phyloP scores from a whole-genome alignment of 2,113 vertebrate genomes.

The Coptodon bakossiorum region DNA sequence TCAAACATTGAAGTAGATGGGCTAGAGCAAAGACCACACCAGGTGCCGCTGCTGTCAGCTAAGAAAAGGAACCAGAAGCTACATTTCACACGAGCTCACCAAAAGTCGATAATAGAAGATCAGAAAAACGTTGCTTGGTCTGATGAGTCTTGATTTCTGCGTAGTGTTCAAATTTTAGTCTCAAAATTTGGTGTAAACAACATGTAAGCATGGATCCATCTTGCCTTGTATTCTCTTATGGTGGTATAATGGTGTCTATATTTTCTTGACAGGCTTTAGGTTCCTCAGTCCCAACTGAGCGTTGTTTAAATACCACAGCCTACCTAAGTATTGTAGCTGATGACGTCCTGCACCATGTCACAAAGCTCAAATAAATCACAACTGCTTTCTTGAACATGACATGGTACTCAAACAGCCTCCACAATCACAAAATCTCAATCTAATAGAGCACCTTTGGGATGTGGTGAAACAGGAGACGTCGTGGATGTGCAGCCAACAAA shows the following conservation, averaged over 20 bases:
- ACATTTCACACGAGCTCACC: neutral
- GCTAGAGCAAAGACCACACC: neutral
- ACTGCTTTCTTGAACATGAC: neutral
- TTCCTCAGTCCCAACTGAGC: neutral
- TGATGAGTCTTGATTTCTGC: neutral
- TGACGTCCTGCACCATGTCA: neutral
- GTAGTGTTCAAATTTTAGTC: neutral
- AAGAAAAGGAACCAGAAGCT: neutral
- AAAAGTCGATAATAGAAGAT: neutral
- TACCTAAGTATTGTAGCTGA: neutral
- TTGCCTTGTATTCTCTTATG: neutral
- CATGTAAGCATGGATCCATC: neutral
- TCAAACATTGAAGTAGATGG: neutral
- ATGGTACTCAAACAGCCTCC: neutral
- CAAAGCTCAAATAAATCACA: neutral
- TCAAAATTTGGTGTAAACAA: neutral
- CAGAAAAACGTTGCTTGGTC: neutral
- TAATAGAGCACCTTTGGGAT: neutral
- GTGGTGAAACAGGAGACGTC: neutral
- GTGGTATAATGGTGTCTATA: neutral
- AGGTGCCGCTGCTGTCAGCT: neutral
- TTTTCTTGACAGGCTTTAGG: neutral
- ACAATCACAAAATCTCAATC: neutral
- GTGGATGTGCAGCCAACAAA: neutral
- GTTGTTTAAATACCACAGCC: neutral